phyloP scores from a whole-genome alignment of 2,888 invertebrate genomes.

The Erannis defoliaria region DNA sequence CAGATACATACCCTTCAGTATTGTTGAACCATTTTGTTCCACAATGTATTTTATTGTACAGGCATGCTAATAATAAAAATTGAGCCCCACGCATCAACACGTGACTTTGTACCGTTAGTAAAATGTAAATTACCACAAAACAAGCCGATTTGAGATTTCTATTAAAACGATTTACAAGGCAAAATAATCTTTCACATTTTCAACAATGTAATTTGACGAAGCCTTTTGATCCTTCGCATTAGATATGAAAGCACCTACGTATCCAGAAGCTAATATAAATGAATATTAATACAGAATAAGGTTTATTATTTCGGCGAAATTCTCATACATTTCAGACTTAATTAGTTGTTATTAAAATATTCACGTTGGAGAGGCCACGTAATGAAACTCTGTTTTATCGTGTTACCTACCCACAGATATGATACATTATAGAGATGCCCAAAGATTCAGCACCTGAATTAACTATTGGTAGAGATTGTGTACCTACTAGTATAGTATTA shows the following conservation, averaged over 20 bases:
- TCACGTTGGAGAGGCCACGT: neutral
- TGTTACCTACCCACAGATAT: neutral
- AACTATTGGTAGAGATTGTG: too few relatives aligned
- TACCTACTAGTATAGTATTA: too few relatives aligned
- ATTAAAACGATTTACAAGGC: neutral
- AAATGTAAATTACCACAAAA: neutral
- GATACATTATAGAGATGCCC: too few relatives aligned
- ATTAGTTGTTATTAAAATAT: constrained; percentile 19
- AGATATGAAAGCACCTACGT: constrained; percentile 12
- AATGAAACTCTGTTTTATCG: constrained; percentile 10
- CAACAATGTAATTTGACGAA: constrained; percentile 5
- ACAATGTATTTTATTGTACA: too few relatives aligned
- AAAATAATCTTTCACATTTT: constrained; percentile 1
- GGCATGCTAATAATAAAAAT: too few relatives aligned
- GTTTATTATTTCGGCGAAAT: constrained; percentile 24
- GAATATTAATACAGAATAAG: constrained; percentile 15
- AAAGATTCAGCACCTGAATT: too few relatives aligned
- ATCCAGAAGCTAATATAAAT: constrained; percentile 14
- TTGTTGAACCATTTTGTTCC: too few relatives aligned
- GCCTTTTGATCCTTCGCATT: constrained; percentile 8
- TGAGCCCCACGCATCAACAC: too few relatives aligned
- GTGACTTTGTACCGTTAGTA: too few relatives aligned
- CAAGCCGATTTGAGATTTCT: neutral
- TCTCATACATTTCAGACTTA: constrained; percentile 22
- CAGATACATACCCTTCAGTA: too few relatives aligned